Conservation (phyloP, 2,113 vertebrate genomes). For the Phalacrocorax carbo region DNA sequence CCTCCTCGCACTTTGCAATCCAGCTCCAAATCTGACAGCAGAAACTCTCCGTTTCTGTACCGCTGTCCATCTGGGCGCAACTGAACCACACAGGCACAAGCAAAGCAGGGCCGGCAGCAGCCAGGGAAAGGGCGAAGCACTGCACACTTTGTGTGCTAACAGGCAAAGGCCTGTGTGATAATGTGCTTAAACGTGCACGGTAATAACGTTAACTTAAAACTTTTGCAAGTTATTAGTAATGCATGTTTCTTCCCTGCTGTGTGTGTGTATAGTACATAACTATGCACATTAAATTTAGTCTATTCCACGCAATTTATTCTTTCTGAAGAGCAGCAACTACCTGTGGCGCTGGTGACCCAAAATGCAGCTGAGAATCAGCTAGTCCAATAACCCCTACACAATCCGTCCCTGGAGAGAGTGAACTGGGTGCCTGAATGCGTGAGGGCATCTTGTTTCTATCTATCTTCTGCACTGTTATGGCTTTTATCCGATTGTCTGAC, state of each 20-base stretch:
- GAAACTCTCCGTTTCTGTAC: background rate
- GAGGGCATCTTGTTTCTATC: background rate
- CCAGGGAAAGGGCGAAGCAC: background rate
- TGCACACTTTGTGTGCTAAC: background rate
- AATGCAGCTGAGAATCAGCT: background rate
- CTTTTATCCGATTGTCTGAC: slow-evolving; percentile 21
- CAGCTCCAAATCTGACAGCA: background rate
- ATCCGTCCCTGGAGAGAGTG: background rate
- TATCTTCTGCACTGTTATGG: background rate
- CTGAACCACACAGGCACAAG: rapidly evolving
- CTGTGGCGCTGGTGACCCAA: background rate
- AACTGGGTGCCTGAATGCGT: background rate
- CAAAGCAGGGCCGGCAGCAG: background rate
- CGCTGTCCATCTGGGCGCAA: rapidly evolving
- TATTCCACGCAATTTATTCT: background rate
- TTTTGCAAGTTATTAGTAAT: background rate
- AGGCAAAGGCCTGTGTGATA: background rate
- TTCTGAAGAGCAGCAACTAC: background rate
- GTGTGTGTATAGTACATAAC: background rate
- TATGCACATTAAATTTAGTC: background rate
- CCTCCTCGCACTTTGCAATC: background rate
- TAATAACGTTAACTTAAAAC: background rate
- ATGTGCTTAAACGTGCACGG: background rate
- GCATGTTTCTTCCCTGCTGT: background rate
- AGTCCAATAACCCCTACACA: background rate